Percentiles rank a stretch among this genome's conserved stretches.
Evolutionary conservation across 2,888 invertebrate species (phyloP).

Genomic region (Caenorhabditis zanzibari): DNA sequence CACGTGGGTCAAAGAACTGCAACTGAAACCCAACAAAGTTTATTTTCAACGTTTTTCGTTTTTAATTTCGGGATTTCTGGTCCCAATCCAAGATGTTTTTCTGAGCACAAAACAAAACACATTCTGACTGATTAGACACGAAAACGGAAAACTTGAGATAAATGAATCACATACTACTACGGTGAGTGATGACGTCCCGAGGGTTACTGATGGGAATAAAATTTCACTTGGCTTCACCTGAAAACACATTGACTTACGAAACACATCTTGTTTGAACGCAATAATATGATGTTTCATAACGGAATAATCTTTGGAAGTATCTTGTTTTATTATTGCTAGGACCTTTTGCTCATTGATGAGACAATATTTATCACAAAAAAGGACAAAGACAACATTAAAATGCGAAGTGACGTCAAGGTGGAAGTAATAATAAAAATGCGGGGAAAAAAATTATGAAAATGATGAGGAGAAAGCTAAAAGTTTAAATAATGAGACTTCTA

Average conservation of each 20-base stretch:
- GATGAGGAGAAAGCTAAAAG: constrained; percentile 16
- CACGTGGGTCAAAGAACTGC: constrained; percentile 27
- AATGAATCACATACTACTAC: constrained; percentile 35
- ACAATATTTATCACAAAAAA: constrained; percentile 48
- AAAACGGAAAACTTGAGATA: neutral
- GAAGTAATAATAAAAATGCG: constrained; percentile 8
- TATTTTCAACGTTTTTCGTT: no score
- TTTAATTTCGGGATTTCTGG: constrained; percentile 2
- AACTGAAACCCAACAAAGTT: constrained; percentile 17
- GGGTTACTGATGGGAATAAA: constrained; percentile 16
- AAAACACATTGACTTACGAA: constrained; percentile 29
- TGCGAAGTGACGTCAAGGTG: constrained; percentile 34
- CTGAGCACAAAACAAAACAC: constrained; percentile 17
- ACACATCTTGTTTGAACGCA: neutral
- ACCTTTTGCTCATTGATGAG: neutral
- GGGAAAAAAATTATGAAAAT: constrained; percentile 12
- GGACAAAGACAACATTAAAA: constrained; percentile 46
- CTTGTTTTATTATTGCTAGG: neutral
- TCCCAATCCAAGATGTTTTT: neutral
- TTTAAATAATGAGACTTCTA: constrained; percentile 53
- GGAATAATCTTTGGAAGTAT: neutral
- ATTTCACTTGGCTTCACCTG: constrained; percentile 50
- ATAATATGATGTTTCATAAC: constrained; percentile 19
- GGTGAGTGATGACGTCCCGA: constrained; percentile 40
- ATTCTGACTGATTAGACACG: constrained; percentile 22